Evolutionary conservation across 2,888 invertebrate species (phyloP), one percentile per base, ranked within the genome.

Genomic region (Ormyrus thymus): DNA sequence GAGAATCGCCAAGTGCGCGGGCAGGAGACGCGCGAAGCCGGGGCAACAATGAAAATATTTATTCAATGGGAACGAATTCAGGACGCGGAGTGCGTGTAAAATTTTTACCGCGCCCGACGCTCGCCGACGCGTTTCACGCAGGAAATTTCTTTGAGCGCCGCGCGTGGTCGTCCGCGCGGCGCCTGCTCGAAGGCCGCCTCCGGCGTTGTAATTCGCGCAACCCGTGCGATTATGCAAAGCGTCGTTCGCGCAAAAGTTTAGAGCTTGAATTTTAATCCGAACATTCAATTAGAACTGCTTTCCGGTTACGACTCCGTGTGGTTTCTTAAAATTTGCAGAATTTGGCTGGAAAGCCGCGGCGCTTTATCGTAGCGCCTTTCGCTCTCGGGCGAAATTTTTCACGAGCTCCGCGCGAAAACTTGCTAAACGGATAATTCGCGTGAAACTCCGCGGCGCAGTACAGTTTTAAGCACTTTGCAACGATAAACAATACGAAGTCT

Each of bases 31-130:
- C 65, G 48, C 43, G 11, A n/a, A 29, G 10, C 46, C 8, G 10
- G 1, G 1, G 11, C 1, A n/a, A 8, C 50, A 8, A n/a, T 58
- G n/a, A 45, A 71, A 66, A 78, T 62, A 72, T 78, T 66, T 70
- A 76, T 76, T 76, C 61, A 29, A 62, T 55, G 50, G 68, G 62
- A 48, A 69, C 50, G 68, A 69, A 70, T 76, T 70, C 43, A 50
- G 72, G n/a, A 46, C 29, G 29, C 29, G 46, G 66, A 65, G 74
- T 74, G 55, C 48, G 65, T 59, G 68, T 64, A 78, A 69, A 75
- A 65, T 65, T 72, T 78, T 78, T 64, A 74, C 51, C 50, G 53
- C 61, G 53, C 46, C 15, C 45, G 64, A 45, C 11, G 43, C 55
- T 64, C 71, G 61, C 10, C 46, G 45, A n/a, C 43, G 11, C 48